These are phyloP conservation scores for Brachyhypopomus gauderio DNA, from an alignment of 2,113 vertebrate species.

Conservation along the genomic window DNA sequence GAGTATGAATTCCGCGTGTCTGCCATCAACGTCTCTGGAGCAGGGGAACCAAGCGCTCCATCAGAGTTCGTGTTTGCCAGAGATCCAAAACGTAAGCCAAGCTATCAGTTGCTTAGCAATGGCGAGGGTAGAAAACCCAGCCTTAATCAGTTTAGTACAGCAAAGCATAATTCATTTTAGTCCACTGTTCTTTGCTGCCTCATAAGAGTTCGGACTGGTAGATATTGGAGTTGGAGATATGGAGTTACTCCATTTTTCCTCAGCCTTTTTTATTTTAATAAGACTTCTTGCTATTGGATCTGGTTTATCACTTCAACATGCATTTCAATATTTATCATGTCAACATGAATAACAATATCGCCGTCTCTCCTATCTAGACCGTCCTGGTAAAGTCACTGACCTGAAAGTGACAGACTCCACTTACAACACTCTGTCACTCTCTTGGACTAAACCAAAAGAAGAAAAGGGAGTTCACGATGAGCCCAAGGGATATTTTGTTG, in stretches of 20 bases:
- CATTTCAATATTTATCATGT: neutral
- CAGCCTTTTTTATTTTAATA: neutral
- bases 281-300: neutral
- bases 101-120: constrained; percentile 13
- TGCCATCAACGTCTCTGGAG: constrained; percentile 83
- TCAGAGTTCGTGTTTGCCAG: constrained; percentile 80
- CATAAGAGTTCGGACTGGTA: neutral
- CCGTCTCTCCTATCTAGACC: constrained; percentile 71
- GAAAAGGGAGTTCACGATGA: constrained; percentile 66
- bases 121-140: neutral
- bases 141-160: neutral
- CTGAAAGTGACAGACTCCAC: constrained; percentile 83
- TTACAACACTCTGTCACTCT: constrained; percentile 79
- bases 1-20: constrained; percentile 88
- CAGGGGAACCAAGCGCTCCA: constrained; percentile 79
- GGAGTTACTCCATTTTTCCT: neutral
- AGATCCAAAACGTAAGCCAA: constrained; percentile 82
- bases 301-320: neutral
- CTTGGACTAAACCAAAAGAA: constrained; percentile 80
- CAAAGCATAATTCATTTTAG: neutral
- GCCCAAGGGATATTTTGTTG: constrained; percentile 85
- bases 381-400: constrained; percentile 79
- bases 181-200: neutral
- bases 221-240: too few species aligned
- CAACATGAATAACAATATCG: constrained; percentile 14